A percentile compares a stretch with the other conserved stretches of the same genome.
phyloP scores from a whole-genome alignment of 2,797 vertebrate genomes.

The Gadopsis marmoratus region DNA sequence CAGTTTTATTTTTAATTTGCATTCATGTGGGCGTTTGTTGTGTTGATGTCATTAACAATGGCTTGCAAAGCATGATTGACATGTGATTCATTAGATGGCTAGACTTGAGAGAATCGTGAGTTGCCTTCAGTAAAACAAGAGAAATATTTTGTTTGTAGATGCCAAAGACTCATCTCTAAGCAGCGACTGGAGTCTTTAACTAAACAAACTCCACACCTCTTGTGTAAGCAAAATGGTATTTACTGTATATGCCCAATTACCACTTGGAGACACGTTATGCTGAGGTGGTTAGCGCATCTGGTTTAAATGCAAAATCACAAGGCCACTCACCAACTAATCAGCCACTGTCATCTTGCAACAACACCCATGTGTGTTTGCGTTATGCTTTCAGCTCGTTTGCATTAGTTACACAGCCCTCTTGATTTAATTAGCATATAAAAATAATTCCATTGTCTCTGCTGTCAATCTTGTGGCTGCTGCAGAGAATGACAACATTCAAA shows the following conservation, averaged over 20 bases:
- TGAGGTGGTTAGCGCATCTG: neutral
- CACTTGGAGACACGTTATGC: neutral
- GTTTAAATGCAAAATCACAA: slow-evolving; percentile 20
- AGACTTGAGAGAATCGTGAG: slow-evolving; percentile 15
- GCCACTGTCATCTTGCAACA: slow-evolving; percentile 15
- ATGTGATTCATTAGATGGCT: slow-evolving; percentile 46
- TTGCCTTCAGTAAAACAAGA: slow-evolving; percentile 22
- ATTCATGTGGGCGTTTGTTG: neutral
- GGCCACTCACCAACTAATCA: slow-evolving; percentile 14
- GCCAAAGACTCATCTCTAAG: neutral
- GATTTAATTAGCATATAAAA: slow-evolving; percentile 54
- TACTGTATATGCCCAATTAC: neutral
- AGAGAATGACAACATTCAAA: slow-evolving; percentile 43
- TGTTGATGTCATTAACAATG: slow-evolving; percentile 34
- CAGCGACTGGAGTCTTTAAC: slow-evolving; percentile 1
- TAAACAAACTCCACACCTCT: neutral
- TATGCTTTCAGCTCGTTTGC: slow-evolving; percentile 28
- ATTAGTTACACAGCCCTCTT: slow-evolving; percentile 12
- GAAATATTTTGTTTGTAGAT: slow-evolving; percentile 2
- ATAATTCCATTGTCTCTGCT: slow-evolving; percentile 24
- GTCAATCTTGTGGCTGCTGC: slow-evolving; percentile 34
- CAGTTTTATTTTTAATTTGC: slow-evolving; percentile 1
- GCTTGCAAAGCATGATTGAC: slow-evolving; percentile 42
- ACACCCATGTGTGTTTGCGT: slow-evolving; percentile 21
- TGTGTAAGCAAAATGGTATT: neutral